Evolutionary conservation across 2,888 invertebrate genomes (phyloP).

Genomic region (Microctonus brassicae): DNA sequence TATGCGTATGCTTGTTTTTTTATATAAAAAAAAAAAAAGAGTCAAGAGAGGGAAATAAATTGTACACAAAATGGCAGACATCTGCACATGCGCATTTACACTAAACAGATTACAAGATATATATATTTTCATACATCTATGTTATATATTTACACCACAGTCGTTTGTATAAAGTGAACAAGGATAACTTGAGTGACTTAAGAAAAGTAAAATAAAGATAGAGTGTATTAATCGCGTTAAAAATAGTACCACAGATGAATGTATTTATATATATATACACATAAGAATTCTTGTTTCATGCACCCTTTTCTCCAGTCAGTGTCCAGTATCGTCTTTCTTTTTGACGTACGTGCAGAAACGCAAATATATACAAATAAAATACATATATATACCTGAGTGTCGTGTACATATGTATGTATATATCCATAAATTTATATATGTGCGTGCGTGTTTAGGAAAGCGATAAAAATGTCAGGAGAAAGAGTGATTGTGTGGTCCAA

Average conservation of each 20-base stretch:
- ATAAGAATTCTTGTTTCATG: neutral
- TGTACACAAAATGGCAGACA: neutral
- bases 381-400: no score
- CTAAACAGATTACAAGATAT: slow-evolving; percentile 1
- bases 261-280: neutral
- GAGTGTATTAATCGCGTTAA: slow-evolving; percentile 2
- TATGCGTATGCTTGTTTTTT: neutral
- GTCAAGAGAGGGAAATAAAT: neutral
- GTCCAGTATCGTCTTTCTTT: neutral
- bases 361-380: no score
- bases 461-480: slow-evolving; percentile 52
- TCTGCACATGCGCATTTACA: slow-evolving; percentile 14
- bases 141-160: no score
- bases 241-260: neutral
- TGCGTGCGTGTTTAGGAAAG: slow-evolving; percentile 11
- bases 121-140: no score
- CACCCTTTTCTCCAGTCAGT: slow-evolving; percentile 22
- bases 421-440: neutral
- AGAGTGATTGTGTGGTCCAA: slow-evolving; percentile 50
- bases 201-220: slow-evolving; percentile 5
- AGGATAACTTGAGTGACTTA: neutral
- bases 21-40: neutral
- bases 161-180: no score
- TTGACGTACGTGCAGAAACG: slow-evolving; percentile 9
- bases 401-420: no score